These are phyloP conservation scores for Cynaeus angustus DNA, from an alignment of 2,888 invertebrate species.

Conservation along the genomic window DNA sequence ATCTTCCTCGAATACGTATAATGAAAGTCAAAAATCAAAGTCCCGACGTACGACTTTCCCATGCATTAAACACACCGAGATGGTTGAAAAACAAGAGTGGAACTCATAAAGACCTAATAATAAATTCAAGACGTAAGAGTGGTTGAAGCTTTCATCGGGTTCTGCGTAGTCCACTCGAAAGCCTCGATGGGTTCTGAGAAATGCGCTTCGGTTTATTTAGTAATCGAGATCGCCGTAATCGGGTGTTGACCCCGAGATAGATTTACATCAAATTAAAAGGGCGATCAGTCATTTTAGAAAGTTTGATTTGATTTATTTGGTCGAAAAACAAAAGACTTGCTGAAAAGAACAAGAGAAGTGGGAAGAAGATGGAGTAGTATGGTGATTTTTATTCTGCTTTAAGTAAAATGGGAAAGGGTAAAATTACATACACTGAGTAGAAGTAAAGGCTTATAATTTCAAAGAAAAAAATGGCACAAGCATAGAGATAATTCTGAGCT, in stretches of 20 bases:
- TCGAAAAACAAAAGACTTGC: neutral
- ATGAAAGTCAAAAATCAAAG: conserved; percentile 26
- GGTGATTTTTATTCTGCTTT: too few species aligned
- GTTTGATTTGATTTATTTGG: neutral
- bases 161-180: conserved; percentile 49
- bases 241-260: conserved; percentile 31
- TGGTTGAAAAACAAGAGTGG: conserved; percentile 31
- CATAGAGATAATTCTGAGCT: too few species aligned
- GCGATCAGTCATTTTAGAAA: conserved; percentile 1
- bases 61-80: conserved; percentile 17
- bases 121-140: conserved; percentile 44
- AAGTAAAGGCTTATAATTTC: too few species aligned
- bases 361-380: too few species aligned
- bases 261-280: conserved; percentile 15
- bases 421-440: too few species aligned
- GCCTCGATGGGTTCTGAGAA: conserved; percentile 43
- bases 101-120: conserved; percentile 34
- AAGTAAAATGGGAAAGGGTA: too few species aligned
- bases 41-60: conserved; percentile 21
- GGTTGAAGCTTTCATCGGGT: conserved; percentile 45
- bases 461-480: too few species aligned
- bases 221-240: conserved; percentile 46
- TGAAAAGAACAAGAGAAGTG: neutral
- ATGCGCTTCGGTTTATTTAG: conserved; percentile 40
- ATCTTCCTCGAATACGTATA: neutral